These are phyloP conservation scores for Steinernema carpocapsae DNA, from an alignment of 2,888 invertebrate genomes.

Conservation along the genomic window DNA sequence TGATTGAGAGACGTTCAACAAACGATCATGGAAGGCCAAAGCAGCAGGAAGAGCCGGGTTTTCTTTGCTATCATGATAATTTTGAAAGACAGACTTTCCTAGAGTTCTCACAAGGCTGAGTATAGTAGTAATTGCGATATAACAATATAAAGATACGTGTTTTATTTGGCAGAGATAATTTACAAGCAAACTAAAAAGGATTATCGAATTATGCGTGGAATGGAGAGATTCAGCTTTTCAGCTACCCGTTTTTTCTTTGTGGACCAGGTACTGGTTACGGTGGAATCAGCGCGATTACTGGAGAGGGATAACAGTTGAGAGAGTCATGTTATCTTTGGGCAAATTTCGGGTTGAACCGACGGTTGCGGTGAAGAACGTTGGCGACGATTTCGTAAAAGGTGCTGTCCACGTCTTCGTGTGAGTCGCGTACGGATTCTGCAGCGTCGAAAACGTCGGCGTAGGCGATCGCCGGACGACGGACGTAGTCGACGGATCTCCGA, in stretches of 20 bases:
- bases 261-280: background rate
- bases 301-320: background rate
- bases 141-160: too few relatives aligned
- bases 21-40: too few relatives aligned
- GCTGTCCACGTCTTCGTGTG: background rate
- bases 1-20: too few relatives aligned
- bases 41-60: too few relatives aligned
- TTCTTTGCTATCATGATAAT: too few relatives aligned
- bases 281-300: background rate
- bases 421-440: too few relatives aligned
- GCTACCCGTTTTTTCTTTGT: background rate
- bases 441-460: background rate
- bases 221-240: background rate
- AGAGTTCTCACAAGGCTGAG: too few relatives aligned
- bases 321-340: background rate
- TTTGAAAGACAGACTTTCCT: too few relatives aligned
- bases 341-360: background rate
- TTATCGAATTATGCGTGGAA: background rate
- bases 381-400: background rate
- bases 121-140: too few relatives aligned
- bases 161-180: too few relatives aligned
- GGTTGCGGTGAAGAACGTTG: background rate
- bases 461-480: background rate
- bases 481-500: constrained; percentile 48
- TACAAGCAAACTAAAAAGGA: too few relatives aligned